These are phyloP conservation scores for Streptopelia turtur DNA, from an alignment of 2,797 vertebrate genomes.

Conservation along the genomic window DNA sequence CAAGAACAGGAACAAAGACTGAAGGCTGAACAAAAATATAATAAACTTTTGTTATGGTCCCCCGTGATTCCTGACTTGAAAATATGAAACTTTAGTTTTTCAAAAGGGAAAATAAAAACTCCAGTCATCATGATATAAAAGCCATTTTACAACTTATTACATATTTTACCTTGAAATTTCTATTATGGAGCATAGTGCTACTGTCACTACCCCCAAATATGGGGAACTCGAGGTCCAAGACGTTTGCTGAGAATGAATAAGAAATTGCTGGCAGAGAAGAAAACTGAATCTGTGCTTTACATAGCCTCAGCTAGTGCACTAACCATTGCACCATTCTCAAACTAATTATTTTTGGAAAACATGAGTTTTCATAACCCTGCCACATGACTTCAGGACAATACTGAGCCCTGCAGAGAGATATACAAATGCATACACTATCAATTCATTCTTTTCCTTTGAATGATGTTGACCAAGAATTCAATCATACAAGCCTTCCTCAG, in stretches of 20 bases:
- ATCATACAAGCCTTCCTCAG: not conserved
- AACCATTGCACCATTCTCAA: not conserved
- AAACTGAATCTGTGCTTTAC: not conserved
- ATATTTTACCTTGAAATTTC: not conserved
- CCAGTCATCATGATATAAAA: not conserved
- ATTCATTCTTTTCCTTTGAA: not conserved
- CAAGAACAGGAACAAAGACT: not conserved
- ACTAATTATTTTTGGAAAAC: not conserved
- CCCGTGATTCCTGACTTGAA: not conserved
- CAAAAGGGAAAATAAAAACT: not conserved
- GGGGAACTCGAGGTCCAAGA: not conserved
- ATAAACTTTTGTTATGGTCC: not conserved
- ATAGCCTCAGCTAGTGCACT: not conserved
- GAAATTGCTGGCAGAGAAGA: not conserved
- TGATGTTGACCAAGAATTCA: not conserved
- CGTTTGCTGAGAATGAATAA: not conserved
- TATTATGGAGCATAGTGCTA: not conserved
- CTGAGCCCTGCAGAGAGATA: not conserved
- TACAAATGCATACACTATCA: not conserved
- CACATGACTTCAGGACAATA: not conserved
- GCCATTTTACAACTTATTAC: not conserved
- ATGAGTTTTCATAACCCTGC: not conserved
- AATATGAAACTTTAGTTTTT: not conserved
- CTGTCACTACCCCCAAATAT: not conserved
- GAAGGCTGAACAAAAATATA: slow-evolving; percentile 11